phyloP scores from a whole-genome alignment of 2,113 vertebrate species.

The Loxodonta africana region DNA sequence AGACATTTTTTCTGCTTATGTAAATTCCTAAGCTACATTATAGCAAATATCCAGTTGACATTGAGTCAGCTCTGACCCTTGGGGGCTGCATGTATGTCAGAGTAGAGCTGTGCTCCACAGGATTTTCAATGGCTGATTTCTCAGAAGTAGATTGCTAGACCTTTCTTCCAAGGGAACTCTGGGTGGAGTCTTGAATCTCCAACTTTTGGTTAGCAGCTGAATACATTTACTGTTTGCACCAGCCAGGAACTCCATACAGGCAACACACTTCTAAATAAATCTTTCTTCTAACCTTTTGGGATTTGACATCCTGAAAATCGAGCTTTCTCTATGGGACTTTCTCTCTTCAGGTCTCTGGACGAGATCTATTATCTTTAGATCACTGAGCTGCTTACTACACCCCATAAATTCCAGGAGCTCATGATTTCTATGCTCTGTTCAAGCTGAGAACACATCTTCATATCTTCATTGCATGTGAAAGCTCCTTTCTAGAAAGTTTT shows the following conservation, averaged over 20 bases:
- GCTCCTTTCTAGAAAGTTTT: background rate
- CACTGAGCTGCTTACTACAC: background rate
- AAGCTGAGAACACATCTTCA: background rate
- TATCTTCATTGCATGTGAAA: background rate
- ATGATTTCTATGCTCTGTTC: background rate
- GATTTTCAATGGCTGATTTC: background rate
- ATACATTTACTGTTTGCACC: background rate
- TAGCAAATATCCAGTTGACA: background rate
- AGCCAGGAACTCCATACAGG: background rate
- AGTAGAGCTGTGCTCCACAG: background rate
- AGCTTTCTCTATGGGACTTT: background rate
- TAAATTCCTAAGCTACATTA: background rate
- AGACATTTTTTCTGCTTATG: background rate
- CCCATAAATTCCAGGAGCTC: background rate
- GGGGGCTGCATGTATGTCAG: background rate
- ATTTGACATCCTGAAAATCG: slow-evolving; percentile 45
- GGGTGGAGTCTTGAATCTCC: background rate
- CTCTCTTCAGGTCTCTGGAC: background rate
- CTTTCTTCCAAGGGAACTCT: background rate
- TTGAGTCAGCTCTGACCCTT: background rate
- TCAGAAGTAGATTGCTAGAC: background rate
- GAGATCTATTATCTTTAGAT: background rate
- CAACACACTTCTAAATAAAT: background rate
- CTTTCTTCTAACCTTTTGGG: background rate
- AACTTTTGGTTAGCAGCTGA: background rate